Conservation (phyloP, 2,113 vertebrate species). For the Ovis canadensis region DNA sequence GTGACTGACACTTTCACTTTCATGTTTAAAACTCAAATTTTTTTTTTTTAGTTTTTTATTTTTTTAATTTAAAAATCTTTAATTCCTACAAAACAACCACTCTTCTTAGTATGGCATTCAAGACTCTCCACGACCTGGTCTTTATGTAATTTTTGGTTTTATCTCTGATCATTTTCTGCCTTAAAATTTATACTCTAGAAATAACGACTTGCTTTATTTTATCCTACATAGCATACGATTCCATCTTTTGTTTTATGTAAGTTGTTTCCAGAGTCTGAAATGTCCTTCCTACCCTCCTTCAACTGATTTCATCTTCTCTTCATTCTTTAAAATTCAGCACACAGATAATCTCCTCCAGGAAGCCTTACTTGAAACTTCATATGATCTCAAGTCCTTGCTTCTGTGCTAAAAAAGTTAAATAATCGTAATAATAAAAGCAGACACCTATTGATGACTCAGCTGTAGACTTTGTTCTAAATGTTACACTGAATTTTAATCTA, state of each 20-base stretch:
- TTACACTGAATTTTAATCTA: background rate
- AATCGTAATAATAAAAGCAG: background rate
- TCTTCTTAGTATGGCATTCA: background rate
- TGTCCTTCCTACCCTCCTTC: background rate
- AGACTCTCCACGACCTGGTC: background rate
- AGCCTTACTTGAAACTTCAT: background rate
- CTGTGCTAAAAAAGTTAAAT: background rate
- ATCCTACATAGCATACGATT: background rate
- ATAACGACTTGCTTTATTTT: background rate
- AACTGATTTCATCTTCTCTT: background rate
- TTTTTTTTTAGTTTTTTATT: too few species aligned
- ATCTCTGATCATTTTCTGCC: background rate
- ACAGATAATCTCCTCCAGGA: background rate
- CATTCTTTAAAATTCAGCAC: background rate
- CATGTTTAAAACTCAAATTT: background rate
- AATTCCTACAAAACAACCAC: background rate
- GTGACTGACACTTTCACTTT: background rate
- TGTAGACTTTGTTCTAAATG: background rate
- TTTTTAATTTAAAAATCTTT: too few species aligned
- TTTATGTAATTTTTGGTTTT: background rate
- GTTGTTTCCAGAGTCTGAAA: background rate
- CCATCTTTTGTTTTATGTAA: background rate
- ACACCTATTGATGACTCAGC: background rate
- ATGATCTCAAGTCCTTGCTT: background rate
- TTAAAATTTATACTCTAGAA: background rate